Conservation (phyloP, 1,140 invertebrate species). For the Ips nitidus region DNA sequence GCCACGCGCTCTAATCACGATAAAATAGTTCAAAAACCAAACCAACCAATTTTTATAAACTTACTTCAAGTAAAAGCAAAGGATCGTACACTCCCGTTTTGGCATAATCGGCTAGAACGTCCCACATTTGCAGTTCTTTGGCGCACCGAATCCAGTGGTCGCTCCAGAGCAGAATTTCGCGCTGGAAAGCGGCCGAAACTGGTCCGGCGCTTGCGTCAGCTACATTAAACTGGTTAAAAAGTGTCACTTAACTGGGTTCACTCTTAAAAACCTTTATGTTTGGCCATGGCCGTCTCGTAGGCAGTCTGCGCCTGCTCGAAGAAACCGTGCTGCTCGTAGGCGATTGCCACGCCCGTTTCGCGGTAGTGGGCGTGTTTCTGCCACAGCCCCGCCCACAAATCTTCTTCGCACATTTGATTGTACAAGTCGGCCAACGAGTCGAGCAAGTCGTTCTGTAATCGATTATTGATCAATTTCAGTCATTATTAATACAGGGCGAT, state of each 20-base stretch:
- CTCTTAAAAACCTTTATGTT: too few relatives aligned
- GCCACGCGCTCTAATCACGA: constrained; percentile 95
- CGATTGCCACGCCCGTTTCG: constrained; percentile 88
- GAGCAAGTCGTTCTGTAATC: constrained; percentile 62
- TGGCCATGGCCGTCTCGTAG: constrained; percentile 87
- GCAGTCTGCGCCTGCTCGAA: constrained; percentile 88
- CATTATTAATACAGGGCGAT: too few relatives aligned
- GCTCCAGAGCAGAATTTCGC: constrained; percentile 83
- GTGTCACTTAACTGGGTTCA: too few relatives aligned
- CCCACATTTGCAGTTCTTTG: constrained; percentile 97
- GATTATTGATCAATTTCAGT: too few relatives aligned
- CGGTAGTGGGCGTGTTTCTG: constrained; percentile 87
- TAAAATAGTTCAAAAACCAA: too few relatives aligned
- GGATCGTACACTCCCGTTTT: constrained; percentile 73
- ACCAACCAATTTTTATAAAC: too few relatives aligned
- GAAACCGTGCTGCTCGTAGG: constrained; percentile 94
- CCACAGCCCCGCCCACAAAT: constrained; percentile 95
- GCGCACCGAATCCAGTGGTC: constrained; percentile 93
- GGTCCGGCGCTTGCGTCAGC: constrained; percentile 77
- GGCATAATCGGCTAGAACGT: constrained; percentile 81
- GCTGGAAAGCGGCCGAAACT: constrained; percentile 72
- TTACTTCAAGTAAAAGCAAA: constrained; percentile 87
- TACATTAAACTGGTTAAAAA: too few relatives aligned
- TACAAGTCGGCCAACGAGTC: constrained; percentile 89
- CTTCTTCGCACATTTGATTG: constrained; percentile 86